These are phyloP conservation scores for Xerus rutilus DNA, from an alignment of 2,797 vertebrate species.

Conservation along the genomic window DNA sequence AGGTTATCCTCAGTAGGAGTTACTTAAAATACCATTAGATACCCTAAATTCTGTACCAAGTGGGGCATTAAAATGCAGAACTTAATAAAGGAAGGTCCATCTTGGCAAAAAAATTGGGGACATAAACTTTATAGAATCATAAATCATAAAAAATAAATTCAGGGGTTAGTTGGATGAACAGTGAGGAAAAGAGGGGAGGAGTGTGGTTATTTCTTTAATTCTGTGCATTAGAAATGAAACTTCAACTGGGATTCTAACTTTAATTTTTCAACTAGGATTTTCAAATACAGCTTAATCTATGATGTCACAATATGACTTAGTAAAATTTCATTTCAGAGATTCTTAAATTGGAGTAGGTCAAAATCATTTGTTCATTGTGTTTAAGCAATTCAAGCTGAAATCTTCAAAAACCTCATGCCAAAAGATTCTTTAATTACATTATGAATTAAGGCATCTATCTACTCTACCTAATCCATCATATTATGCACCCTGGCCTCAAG, in stretches of 20 bases:
- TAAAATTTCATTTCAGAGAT: constrained; percentile 37
- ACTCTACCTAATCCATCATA: not conserved
- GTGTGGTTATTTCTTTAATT: not conserved
- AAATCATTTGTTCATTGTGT: not conserved
- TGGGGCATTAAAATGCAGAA: not conserved
- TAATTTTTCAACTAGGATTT: not conserved
- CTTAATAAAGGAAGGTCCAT: not conserved
- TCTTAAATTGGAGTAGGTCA: not conserved
- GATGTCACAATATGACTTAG: not conserved
- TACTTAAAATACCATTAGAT: constrained; percentile 29
- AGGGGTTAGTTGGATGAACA: constrained; percentile 24
- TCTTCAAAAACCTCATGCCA: not conserved
- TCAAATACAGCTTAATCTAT: not conserved
- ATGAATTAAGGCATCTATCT: constrained; percentile 1
- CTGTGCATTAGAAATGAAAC: constrained; percentile 24
- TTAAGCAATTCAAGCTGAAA: constrained; percentile 25
- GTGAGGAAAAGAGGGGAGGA: not conserved
- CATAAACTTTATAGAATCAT: constrained; percentile 12
- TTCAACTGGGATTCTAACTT: constrained; percentile 46
- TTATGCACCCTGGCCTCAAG: not conserved
- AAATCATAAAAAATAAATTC: constrained; percentile 34
- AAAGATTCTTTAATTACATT: not conserved
- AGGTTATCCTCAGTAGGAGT: not conserved
- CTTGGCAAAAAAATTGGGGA: not conserved
- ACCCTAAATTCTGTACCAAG: constrained; percentile 13